Base-by-base conservation (phyloP, 2,113 vertebrate genomes). In the Bufo gargarizans region DNA sequence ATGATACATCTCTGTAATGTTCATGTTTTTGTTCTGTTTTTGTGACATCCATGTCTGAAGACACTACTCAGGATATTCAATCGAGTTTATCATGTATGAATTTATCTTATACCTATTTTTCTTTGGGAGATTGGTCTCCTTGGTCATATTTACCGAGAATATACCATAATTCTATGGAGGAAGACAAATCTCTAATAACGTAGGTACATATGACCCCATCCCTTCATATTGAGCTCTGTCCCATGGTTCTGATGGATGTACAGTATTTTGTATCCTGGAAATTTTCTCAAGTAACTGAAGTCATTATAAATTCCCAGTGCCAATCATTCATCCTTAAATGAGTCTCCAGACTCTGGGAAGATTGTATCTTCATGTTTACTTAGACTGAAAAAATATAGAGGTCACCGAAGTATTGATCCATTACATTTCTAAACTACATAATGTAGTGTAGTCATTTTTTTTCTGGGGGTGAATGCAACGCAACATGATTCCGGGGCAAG, bases 331-430 rank as follows among this genome's bases (percentile, higher is more conserved):
- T 65, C 47, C 10, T 61, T 79, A 53, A 86, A 14, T 55, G 19
- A 77, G 47, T 74, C 55, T 85, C 7, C 47, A 69, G 76, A 58
- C 61, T 55, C 47, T 79, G 76, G 74, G 61, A 86, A 86, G 61
- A 43, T 65, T 33, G 45, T 10, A 63, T 50, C 7, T 58, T 77
- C 22, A 22, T 53, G 45, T 86, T 78, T 65, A 0, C 58, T 17
- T 65, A 65, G 19, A n/a, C 11, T 43, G 55, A 77, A 77, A 77
- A 61, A 45, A 74, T 59, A n/a, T 67, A 53, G 17, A 83, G 81
- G 33, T 85, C 84, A 85, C 33, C 16, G 43, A 43, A 49, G 33
- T 47, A 61, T 56, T 85, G 84, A 77, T 45, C 83, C 69, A 12
- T 85, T 59, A 47, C 33, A 76, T 59, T 8, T 58, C 20, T 7